Evolutionary conservation across 2,888 invertebrate species (phyloP).

Genomic region (Machimus rusticus): DNA sequence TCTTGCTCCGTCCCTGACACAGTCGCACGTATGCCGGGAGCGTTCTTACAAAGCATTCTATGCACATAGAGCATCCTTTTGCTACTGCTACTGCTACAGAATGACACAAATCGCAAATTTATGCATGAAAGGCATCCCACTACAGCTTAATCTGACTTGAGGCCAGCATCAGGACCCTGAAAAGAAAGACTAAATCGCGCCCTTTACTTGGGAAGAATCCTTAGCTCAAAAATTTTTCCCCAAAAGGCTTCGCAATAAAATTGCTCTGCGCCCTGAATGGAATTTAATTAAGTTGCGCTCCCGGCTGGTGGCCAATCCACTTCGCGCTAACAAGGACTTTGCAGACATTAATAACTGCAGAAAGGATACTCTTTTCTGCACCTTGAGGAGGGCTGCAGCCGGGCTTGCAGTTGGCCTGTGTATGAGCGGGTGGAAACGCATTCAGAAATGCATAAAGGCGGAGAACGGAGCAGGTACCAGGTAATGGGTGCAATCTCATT

Average conservation of each 20-base stretch:
- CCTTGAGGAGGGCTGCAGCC: not conserved
- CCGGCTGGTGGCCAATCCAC: not conserved
- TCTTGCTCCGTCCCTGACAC: not conserved
- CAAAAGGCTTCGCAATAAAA: not conserved
- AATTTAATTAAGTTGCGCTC: not conserved
- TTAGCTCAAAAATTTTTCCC: not conserved
- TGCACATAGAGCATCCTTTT: not conserved
- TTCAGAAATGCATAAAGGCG: not conserved
- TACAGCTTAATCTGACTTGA: not conserved
- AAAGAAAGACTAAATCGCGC: not conserved
- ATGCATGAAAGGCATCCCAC: not conserved
- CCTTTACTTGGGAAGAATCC: not conserved
- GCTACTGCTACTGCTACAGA: not conserved
- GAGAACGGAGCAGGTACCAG: not conserved
- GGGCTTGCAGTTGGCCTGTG: not conserved
- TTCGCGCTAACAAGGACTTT: not conserved
- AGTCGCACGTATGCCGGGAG: not conserved
- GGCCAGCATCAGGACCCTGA: not conserved
- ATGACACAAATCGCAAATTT: not conserved
- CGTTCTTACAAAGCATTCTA: not conserved
- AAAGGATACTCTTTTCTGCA: not conserved
- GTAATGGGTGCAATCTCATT: constrained; percentile 14
- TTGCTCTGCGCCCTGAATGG: not conserved
- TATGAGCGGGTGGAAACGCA: not conserved
- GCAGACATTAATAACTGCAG: not conserved